These are phyloP conservation scores for Scotopteryx bipunctaria DNA, from an alignment of 2,888 invertebrate species.

Conservation along the genomic window DNA sequence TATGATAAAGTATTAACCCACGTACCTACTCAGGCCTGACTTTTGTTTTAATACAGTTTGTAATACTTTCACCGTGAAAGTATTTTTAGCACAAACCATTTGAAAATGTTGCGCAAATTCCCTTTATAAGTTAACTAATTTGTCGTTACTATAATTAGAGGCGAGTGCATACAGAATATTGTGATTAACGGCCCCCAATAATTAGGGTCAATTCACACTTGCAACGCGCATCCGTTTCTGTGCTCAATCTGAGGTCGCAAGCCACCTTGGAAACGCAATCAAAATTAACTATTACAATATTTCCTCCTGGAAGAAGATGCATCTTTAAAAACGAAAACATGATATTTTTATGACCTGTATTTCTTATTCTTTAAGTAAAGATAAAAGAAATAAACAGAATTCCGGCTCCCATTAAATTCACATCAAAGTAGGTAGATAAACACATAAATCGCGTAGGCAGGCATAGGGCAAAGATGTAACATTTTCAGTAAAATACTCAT, in stretches of 20 bases:
- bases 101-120: not conserved
- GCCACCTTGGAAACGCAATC: conserved; percentile 1
- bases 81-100: not conserved
- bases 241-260: not conserved
- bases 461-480: conserved; percentile 2
- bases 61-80: not conserved
- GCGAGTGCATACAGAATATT: not conserved
- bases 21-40: not conserved
- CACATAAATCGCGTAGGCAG: not conserved
- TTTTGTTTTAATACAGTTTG: not conserved
- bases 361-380: not conserved
- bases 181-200: not conserved
- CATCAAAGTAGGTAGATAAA: conserved; percentile 9
- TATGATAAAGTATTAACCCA: not conserved
- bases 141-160: not conserved
- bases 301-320: too few relatives aligned
- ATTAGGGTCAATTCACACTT: conserved; percentile 12
- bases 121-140: too few relatives aligned
- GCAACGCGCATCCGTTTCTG: conserved; percentile 1
- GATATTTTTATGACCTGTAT: too few relatives aligned
- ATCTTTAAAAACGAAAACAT: too few relatives aligned
- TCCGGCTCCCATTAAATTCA: not conserved
- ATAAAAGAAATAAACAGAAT: not conserved
- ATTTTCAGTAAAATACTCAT: conserved; percentile 17
- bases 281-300: not conserved